Evolutionary conservation across 1,140 invertebrate genomes (phyloP), one percentile per base, ranked within the genome.

Genomic region (Scylla paramamosain): DNA sequence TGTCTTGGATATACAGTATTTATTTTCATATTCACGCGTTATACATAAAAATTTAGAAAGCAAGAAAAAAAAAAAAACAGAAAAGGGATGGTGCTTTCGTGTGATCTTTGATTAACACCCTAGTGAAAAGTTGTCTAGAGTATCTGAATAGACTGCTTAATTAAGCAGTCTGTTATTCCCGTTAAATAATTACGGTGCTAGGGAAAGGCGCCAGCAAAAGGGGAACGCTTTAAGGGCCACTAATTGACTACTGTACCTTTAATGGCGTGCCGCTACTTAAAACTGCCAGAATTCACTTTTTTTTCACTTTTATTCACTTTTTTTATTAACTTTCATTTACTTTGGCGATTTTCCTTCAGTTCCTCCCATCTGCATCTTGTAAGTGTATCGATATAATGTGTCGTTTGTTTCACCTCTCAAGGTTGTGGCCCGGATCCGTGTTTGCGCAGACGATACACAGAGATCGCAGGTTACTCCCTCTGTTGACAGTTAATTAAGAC

Each of bases 401-500:
- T 59, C 52, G 16, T 59, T 59, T 20, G 52, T 0, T 59, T 59
- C 16, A 14, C 16, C 10, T 59, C 52, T 20, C 52, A 0, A 59
- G 52, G 52, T 59, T 59, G 10, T 59, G 10, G 52, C 10, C 12
- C 16, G 52, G 16, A 3, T 20, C 52, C 52, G 12, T 12, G 52
- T 59, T 39, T 1, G 39, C 6, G 39, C 39, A 39, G 39, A 39
- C 39, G 39, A 39, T 39, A 39, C 39, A 6, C 39, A 39, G 3
- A 20, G 52, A 8, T 2, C 16, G 52, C 10, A 20, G 52, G 52
- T 20, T n/a, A 7, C 67, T 20, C 67, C n/a, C 67, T 77, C 67
- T 32, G 77, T 86, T 86, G 94, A 86, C 92, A 67, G 77, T 95
- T 92, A 95, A 95, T 95, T 95, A 95, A 52, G 16, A 59, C 45